Evolutionary conservation across 2,797 vertebrate species (phyloP).

Genomic region (Neosilurus hyrtlii): DNA sequence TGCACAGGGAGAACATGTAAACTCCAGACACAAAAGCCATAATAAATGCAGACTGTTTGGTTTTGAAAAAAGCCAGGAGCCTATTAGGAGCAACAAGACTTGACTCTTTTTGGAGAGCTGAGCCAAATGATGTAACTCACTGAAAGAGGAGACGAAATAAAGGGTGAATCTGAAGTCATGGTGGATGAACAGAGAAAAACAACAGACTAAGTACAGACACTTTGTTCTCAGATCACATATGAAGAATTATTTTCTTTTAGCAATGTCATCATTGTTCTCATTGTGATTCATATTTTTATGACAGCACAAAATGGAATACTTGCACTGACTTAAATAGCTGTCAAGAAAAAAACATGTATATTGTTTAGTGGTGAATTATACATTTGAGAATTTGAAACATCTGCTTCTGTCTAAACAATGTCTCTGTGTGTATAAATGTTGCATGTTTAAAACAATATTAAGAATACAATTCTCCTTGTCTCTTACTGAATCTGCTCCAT

Average conservation of each 20-base stretch:
- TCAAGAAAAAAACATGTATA: neutral
- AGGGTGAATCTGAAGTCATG: neutral
- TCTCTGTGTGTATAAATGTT: neutral
- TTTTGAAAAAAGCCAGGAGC: neutral
- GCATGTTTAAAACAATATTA: neutral
- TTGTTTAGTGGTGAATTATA: neutral
- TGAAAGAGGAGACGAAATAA: neutral
- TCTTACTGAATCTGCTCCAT: neutral
- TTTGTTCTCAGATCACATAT: neutral
- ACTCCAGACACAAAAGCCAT: no score
- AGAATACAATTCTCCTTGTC: neutral
- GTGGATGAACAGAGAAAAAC: neutral
- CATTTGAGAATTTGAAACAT: neutral
- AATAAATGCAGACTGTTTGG: no score
- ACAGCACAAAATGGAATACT: neutral
- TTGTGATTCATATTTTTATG: neutral
- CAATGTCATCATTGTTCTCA: neutral
- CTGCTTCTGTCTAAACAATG: neutral
- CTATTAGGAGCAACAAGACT: neutral
- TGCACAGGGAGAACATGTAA: no score
- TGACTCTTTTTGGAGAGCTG: neutral
- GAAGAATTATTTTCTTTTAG: neutral
- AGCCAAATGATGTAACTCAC: conserved; percentile 1
- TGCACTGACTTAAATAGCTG: neutral
- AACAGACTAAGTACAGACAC: neutral